phyloP scores from a whole-genome alignment of 2,113 vertebrate species.

The Eolophus roseicapilla region DNA sequence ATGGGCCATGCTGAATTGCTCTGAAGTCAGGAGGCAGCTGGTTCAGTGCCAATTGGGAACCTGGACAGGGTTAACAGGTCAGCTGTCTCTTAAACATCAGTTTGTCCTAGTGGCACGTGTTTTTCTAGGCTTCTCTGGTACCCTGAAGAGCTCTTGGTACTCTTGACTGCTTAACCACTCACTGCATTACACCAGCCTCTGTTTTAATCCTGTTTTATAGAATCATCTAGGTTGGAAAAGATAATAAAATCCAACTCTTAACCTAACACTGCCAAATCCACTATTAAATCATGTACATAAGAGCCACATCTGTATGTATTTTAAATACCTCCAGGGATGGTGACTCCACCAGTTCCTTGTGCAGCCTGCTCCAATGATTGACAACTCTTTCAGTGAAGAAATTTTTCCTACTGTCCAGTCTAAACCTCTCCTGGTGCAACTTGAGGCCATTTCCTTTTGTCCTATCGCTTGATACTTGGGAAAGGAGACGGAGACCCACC shows the following conservation, averaged over 20 bases:
- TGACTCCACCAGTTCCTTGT: neutral
- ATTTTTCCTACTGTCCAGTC: neutral
- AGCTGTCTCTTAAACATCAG: neutral
- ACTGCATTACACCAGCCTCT: neutral
- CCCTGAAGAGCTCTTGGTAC: neutral
- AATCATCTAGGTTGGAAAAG: neutral
- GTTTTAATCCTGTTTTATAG: neutral
- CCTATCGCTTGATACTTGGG: neutral
- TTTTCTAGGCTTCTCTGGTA: neutral
- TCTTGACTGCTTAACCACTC: neutral
- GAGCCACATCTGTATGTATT: neutral
- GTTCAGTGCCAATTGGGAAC: neutral
- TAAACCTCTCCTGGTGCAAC: neutral
- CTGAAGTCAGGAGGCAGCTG: neutral
- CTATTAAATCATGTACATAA: neutral
- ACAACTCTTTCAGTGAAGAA: neutral
- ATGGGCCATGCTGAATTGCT: rapidly evolving
- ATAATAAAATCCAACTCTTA: neutral
- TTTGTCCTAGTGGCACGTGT: neutral
- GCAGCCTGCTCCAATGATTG: neutral
- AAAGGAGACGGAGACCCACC: neutral
- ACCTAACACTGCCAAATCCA: neutral
- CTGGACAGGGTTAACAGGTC: neutral
- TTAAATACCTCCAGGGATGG: neutral
- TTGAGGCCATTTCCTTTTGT: neutral